Evolutionary conservation across 2,888 invertebrate genomes (phyloP), one percentile per base, ranked within the genome.

Genomic region (Aproaerema taeniolella): DNA sequence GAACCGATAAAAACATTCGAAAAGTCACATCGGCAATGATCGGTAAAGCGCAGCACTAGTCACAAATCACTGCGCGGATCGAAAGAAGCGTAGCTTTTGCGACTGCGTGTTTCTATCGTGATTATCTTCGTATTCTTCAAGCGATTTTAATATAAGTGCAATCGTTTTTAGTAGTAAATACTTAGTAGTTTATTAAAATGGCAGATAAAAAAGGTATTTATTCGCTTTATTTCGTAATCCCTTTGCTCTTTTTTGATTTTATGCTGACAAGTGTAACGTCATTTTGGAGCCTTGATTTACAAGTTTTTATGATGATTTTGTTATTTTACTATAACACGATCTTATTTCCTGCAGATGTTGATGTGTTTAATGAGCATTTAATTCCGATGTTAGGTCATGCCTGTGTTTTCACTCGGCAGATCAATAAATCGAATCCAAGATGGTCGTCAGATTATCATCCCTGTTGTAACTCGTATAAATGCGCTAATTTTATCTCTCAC

Each of bases 161-260:
- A 58, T 58, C 43, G 54, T 61, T 64, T 60, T 62, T 58, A 61
- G 45, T 59, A 58, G 46, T 63, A 67, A 67, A 66, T 63, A 65
- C 61, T 53, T 65, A 64, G 53, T 67, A 68, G 53, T 68, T 65
- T 61, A 50, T 67, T 65, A 63, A 72, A 76, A 88, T 88, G 88
- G 87, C 88, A 58, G 88, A 88, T 70, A 88, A 88, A 63, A 88
- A 88, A 88, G 88, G 88, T 88, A 88, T 82, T 75, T 83, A 83
- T 76, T 58, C 58, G 52, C 50, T 68, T 50, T 52, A 67, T 61
- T 67, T 55, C 50, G 47, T n/a, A 57, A 58, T 72, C 71, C 71
- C 80, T 85, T 85, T 82, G 80, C 83, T 78, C 61, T 67, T 63
- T 61, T 53, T 65, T 46, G 47, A 58, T 51, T 52, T 47, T 55